Conservation (phyloP, 2,113 vertebrate genomes). For the Sturnira hondurensis region DNA sequence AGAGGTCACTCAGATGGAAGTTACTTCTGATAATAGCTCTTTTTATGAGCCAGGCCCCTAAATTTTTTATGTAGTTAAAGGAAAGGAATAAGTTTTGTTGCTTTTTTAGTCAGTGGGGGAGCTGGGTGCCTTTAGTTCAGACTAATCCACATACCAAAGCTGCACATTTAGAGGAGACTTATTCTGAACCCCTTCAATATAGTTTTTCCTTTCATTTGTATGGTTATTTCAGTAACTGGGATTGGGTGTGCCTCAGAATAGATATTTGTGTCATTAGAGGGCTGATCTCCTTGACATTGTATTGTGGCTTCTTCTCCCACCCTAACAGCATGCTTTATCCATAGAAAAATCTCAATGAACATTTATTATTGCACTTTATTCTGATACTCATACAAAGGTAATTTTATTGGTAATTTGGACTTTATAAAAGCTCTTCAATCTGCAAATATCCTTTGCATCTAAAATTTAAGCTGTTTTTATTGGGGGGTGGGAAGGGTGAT, state of each 20-base stretch:
- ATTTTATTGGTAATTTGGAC: conserved; percentile 3
- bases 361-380: conserved; percentile 14
- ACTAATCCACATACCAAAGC: neutral
- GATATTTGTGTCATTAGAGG: neutral
- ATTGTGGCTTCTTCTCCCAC: neutral
- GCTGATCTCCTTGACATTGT: neutral
- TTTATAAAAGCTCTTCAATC: neutral
- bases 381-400: neutral
- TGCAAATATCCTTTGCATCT: conserved; percentile 5
- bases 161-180: neutral
- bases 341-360: neutral
- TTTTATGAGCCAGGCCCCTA: neutral
- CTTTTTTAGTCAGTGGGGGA: neutral
- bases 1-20: neutral
- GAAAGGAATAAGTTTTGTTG: neutral
- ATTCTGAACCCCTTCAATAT: neutral
- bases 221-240: neutral
- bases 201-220: neutral
- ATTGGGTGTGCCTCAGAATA: neutral
- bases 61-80: neutral
- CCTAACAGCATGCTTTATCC: neutral
- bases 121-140: neutral
- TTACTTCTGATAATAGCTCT: neutral
- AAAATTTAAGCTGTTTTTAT: conserved; percentile 29
- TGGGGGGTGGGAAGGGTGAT: neutral